Evolutionary conservation across 53 echinoderm and acorn worm genomes (phyloP).

Genomic region (Arbacia lixula): DNA sequence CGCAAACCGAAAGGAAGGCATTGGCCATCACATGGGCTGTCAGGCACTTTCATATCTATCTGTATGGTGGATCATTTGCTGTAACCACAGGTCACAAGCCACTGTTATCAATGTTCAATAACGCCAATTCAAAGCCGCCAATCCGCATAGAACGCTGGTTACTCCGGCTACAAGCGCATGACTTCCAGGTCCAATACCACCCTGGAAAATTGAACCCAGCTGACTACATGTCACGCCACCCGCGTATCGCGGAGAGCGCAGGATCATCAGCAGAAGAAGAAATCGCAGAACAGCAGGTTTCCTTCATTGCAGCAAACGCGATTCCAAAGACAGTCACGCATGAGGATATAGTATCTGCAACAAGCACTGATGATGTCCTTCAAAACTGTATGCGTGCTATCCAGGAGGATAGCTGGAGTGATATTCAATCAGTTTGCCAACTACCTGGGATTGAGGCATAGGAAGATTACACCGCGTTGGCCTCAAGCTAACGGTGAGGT

Average conservation of each 20-base stretch:
- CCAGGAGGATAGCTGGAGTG: constrained; percentile 37
- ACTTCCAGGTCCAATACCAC: constrained; percentile 28
- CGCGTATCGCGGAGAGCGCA: too few species aligned
- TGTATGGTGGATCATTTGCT: constrained; percentile 48
- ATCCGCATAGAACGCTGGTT: constrained; percentile 67
- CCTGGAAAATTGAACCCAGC: constrained; percentile 67
- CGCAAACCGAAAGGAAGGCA: constrained; percentile 63
- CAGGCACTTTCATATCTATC: constrained; percentile 47
- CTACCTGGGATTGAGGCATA: constrained; percentile 70
- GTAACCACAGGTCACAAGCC: constrained; percentile 59
- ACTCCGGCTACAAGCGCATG: constrained; percentile 13
- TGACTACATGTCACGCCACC: constrained; percentile 70
- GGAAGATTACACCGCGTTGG: constrained; percentile 67
- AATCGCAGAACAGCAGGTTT: constrained; percentile 15
- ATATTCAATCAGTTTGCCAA: constrained; percentile 53
- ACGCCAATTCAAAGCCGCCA: constrained; percentile 33
- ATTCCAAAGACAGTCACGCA: constrained; percentile 44
- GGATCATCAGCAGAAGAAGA: constrained; percentile 27
- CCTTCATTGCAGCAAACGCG: constrained; percentile 27
- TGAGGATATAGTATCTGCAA: background rate
- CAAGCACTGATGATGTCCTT: constrained; percentile 33
- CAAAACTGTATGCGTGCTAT: constrained; percentile 59
- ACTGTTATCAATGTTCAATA: constrained; percentile 36
- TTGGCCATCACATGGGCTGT: constrained; percentile 61
- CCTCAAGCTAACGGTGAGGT: constrained; percentile 77